phyloP scores from a whole-genome alignment of 2,888 invertebrate genomes.

The Cylindroiulus punctatus region DNA sequence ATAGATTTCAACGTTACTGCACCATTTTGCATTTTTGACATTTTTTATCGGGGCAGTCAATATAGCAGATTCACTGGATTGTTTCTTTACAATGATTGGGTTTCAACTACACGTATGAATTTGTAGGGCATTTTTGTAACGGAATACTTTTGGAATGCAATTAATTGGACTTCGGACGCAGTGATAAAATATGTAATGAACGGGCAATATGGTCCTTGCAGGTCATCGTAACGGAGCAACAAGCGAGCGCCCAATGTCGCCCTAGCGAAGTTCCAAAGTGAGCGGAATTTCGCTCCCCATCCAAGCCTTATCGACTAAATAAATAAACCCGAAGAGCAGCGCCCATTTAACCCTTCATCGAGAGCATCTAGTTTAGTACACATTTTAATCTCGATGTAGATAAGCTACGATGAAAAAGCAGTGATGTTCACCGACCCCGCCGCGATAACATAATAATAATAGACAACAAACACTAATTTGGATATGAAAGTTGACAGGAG shows the following conservation, averaged over 20 bases:
- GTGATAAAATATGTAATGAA: slow-evolving; percentile 15
- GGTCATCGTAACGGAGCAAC: slow-evolving; percentile 9
- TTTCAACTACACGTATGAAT: no score
- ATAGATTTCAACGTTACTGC: no score
- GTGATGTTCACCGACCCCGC: neutral
- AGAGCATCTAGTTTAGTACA: neutral
- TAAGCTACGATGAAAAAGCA: neutral
- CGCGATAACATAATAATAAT: neutral
- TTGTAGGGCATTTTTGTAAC: no score
- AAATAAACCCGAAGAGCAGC: neutral
- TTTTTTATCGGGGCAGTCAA: no score
- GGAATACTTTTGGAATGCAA: no score
- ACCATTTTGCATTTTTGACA: no score
- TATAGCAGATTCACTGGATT: no score
- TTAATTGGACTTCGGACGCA: neutral
- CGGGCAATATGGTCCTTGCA: slow-evolving; percentile 8
- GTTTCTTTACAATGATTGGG: no score
- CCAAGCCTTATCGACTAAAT: neutral
- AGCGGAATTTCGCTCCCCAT: neutral
- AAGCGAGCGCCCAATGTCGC: neutral
- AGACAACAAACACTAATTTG: neutral
- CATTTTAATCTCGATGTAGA: neutral
- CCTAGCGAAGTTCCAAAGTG: neutral
- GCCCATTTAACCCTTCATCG: slow-evolving; percentile 26
- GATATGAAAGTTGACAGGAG: neutral